A percentile compares a stretch with the other conserved stretches of the same genome.
Evolutionary conservation across 2,797 vertebrate species (phyloP).

Genomic region (Dicrostonyx torquatus): DNA sequence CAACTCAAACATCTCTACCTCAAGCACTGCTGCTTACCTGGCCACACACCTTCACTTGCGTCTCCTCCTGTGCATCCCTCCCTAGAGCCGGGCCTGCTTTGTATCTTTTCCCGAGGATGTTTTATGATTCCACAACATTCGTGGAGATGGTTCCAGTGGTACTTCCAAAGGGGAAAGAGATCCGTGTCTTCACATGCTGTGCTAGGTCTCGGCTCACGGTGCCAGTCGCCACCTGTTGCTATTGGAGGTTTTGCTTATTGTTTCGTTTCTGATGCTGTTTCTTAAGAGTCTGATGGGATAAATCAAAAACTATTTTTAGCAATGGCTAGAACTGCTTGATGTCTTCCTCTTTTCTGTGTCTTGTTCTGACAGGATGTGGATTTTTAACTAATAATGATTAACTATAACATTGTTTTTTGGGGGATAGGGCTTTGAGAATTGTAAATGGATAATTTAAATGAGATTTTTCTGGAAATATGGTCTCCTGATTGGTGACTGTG

Average conservation of each 20-base stretch:
- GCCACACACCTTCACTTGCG: background rate
- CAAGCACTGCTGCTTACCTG: background rate
- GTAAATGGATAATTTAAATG: conserved; percentile 5
- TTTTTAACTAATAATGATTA: conserved; percentile 19
- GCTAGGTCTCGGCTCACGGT: background rate
- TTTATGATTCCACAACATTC: background rate
- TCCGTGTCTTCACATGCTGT: background rate
- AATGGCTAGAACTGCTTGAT: background rate
- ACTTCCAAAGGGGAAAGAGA: background rate
- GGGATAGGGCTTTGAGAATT: conserved; percentile 6
- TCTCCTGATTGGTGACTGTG: background rate
- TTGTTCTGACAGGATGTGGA: background rate
- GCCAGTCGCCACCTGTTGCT: background rate
- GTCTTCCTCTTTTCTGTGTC: background rate
- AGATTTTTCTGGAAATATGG: background rate
- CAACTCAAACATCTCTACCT: background rate
- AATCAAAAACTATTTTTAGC: background rate
- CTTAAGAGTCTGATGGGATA: background rate
- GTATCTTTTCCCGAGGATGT: background rate
- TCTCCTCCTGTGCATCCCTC: background rate
- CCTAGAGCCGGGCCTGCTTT: background rate
- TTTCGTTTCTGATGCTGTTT: conserved; percentile 16
- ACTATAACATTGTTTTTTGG: background rate
- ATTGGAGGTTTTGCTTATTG: background rate
- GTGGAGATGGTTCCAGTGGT: background rate